Evolutionary conservation across 2,113 vertebrate genomes (phyloP), one percentile per base, ranked within the genome.

Genomic region (Hippocampus guttulatus): DNA sequence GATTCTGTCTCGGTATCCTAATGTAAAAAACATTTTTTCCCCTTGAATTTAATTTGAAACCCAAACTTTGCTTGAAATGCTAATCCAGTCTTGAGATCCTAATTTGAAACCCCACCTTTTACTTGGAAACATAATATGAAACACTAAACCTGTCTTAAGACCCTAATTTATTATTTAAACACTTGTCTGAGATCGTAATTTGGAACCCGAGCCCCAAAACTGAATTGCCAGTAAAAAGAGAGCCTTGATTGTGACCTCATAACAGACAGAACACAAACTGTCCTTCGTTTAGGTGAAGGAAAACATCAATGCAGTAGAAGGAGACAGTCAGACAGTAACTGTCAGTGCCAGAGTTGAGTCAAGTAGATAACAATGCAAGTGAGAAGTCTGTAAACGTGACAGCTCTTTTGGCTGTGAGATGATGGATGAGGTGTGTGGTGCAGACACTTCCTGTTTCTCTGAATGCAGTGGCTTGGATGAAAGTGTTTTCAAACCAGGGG

Each of bases 341-440:
- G 70, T 64, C 65, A 61, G 67, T 57, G 57, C 74, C 70, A 27
- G 55, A 84, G 67, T 76, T 84, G 73, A 77, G 76, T 74, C 62
- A 76, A 73, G 80, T 78, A 67, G 64, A 80, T 79, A 85, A 88
- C 82, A 86, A 86, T 83, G 80, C 76, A 78, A 89, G 83, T 83
- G 76, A 84, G 85, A 82, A 80, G 82, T 88, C 84, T 85, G 72
- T 85, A 85, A 84, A 82, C 82, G 83, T 88, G 86, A 88, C 88
- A 86, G 82, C 75, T 87, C 86, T 81, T 80, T 85, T 82, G 78
- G 84, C 80, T 75, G 49, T 63, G 6, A 81, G 84, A 89, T 91
- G 91, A 91, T 88, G 88, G 88, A 92, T 92, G 88, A 78, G 88
- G 85, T 73, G 82, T 84, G 82, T 87, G 85, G 86, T 89, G 84